Evolutionary conservation across 2,888 invertebrate genomes (phyloP).

Genomic region (Drosophila neonasuta): DNA sequence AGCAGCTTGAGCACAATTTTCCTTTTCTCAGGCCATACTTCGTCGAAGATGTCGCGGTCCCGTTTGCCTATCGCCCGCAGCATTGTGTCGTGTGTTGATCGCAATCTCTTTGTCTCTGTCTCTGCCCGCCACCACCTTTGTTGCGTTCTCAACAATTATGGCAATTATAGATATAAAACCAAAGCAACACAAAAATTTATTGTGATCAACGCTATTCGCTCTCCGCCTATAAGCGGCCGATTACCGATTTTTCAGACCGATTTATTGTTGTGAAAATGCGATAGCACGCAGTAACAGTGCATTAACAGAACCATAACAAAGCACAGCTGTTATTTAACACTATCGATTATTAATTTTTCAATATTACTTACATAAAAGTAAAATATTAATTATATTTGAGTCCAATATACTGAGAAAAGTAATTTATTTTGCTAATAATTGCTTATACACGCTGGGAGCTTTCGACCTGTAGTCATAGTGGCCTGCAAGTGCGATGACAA

Average conservation of each 20-base stretch:
- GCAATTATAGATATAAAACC: conserved; percentile 29
- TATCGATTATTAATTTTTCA: conserved; percentile 11
- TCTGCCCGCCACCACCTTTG: conserved; percentile 35
- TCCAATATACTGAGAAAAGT: neutral
- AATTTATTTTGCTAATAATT: neutral
- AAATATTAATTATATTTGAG: neutral
- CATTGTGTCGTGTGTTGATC: conserved; percentile 46
- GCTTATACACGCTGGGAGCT: neutral
- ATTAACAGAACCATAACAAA: conserved; percentile 23
- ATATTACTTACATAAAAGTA: neutral
- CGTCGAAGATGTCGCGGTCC: conserved; percentile 87
- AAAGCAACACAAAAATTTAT: conserved; percentile 19
- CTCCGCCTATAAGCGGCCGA: conserved; percentile 57
- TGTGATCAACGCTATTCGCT: conserved; percentile 53
- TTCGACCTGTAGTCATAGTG: neutral
- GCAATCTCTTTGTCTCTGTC: conserved; percentile 40
- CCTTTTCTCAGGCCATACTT: conserved; percentile 98
- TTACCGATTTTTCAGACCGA: conserved; percentile 22
- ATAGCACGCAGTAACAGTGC: conserved; percentile 33
- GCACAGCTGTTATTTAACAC: conserved; percentile 43
- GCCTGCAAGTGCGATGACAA: conserved; percentile 9
- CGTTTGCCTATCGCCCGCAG: conserved; percentile 72
- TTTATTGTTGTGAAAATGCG: conserved; percentile 46
- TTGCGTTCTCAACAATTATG: conserved; percentile 37
- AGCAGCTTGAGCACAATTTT: conserved; percentile 96